phyloP scores from a whole-genome alignment of 2,797 vertebrate species.

The Pantherophis vulpinus region DNA sequence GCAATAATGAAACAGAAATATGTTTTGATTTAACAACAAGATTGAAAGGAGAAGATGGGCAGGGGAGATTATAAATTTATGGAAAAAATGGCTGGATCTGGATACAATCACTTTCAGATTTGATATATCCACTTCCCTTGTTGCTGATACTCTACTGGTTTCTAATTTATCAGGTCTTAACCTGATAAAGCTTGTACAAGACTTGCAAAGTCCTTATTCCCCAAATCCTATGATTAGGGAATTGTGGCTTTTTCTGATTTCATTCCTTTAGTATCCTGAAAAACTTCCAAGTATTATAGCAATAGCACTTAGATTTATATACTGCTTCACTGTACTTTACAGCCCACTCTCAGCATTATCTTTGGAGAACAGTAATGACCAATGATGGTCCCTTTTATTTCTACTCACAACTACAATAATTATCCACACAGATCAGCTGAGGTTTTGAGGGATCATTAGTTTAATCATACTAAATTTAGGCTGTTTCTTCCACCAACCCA shows the following conservation, averaged over 20 bases:
- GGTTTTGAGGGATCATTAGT: neutral
- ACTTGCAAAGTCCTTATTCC: neutral
- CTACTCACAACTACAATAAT: neutral
- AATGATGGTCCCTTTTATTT: too few relatives aligned
- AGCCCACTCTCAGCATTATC: neutral
- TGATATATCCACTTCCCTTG: neutral
- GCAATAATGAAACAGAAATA: neutral
- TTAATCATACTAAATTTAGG: neutral
- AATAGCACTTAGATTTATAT: too few relatives aligned
- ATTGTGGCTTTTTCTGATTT: neutral
- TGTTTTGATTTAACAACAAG: neutral
- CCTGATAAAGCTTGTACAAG: neutral
- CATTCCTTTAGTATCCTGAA: neutral
- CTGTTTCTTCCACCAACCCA: neutral
- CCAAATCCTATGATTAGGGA: neutral
- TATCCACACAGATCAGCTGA: neutral
- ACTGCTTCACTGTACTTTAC: too few relatives aligned
- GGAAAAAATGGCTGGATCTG: neutral
- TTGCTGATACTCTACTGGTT: neutral
- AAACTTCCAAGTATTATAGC: too few relatives aligned
- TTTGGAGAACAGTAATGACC: neutral
- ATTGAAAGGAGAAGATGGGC: neutral
- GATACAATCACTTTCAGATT: neutral
- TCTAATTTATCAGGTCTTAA: neutral
- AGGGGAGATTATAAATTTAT: neutral